A percentile compares a stretch with the other conserved stretches of the same genome.
phyloP scores from a whole-genome alignment of 1,140 invertebrate genomes.

The Bombus impatiens region DNA sequence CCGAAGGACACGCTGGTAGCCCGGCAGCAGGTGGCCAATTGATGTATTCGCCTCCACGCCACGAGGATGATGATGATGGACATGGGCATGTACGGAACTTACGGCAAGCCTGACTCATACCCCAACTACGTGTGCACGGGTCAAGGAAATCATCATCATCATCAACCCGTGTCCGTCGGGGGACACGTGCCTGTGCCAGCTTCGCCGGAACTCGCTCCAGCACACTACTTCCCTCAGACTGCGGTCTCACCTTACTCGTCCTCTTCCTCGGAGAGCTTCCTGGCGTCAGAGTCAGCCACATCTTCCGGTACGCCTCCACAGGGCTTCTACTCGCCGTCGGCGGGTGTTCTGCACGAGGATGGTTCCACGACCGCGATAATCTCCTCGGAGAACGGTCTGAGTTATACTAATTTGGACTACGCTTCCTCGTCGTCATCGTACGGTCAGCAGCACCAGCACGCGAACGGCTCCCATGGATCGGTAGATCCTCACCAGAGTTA shows the following conservation, averaged over 20 bases:
- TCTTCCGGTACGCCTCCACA: conserved; percentile 77
- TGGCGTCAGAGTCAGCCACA: conserved; percentile 68
- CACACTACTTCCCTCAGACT: conserved; percentile 79
- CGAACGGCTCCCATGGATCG: conserved; percentile 55
- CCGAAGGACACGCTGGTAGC: conserved; percentile 7
- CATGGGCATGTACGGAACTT: conserved; percentile 88
- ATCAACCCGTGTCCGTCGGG: conserved; percentile 69
- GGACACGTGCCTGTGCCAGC: conserved; percentile 74
- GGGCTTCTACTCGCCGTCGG: conserved; percentile 76
- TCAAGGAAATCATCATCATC: conserved; percentile 74
- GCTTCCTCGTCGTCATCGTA: conserved; percentile 74
- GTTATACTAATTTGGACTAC: conserved; percentile 95
- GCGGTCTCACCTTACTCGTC: conserved; percentile 76
- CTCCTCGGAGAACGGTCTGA: conserved; percentile 91
- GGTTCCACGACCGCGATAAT: conserved; percentile 89
- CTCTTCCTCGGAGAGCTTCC: conserved; percentile 71
- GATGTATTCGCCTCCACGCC: conserved; percentile 67
- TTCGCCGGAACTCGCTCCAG: conserved; percentile 76
- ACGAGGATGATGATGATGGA: conserved; percentile 87
- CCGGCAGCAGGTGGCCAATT: conserved; percentile 61
- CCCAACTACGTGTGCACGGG: conserved; percentile 78
- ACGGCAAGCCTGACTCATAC: conserved; percentile 83
- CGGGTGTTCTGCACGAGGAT: conserved; percentile 79
- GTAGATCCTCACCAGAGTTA: conserved; percentile 71
- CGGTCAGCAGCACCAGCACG: conserved; percentile 66